These are phyloP conservation scores for Drosophila nr. perissopoda DNA, from an alignment of 2,888 invertebrate genomes.

Conservation along the genomic window DNA sequence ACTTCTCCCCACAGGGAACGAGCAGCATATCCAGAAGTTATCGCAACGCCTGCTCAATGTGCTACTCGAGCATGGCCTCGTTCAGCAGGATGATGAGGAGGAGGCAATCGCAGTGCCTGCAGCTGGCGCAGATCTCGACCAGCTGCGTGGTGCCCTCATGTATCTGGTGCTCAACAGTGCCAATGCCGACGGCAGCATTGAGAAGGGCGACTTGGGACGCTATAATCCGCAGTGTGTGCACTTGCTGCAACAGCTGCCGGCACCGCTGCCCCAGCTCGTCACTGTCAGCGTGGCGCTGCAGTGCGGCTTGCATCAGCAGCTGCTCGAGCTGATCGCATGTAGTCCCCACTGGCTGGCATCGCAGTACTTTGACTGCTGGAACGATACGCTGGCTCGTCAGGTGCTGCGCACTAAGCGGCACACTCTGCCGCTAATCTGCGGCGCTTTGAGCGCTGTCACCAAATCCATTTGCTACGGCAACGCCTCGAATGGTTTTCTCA, in stretches of 20 bases:
- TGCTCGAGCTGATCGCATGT: conserved; percentile 57
- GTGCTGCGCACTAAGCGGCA: not conserved
- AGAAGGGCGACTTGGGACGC: not conserved
- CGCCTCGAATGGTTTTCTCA: not conserved
- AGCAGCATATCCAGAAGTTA: conserved; percentile 28
- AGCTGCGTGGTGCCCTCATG: conserved; percentile 56
- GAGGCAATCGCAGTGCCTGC: not conserved
- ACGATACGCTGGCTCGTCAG: conserved; percentile 25
- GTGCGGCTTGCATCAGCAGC: conserved; percentile 46
- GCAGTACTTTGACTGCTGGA: conserved; percentile 52
- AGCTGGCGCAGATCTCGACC: conserved; percentile 22
- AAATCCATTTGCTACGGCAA: conserved; percentile 26
- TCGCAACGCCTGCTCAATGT: conserved; percentile 21
- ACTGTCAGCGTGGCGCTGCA: conserved; percentile 40
- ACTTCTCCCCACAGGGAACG: conserved; percentile 47
- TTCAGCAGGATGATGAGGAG: conserved; percentile 9
- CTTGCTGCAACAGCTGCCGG: conserved; percentile 46
- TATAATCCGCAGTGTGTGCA: conserved; percentile 50
- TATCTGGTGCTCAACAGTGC: conserved; percentile 47
- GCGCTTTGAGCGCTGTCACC: conserved; percentile 37
- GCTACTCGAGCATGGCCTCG: conserved; percentile 48
- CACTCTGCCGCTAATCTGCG: conserved; percentile 15
- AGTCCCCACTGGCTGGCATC: conserved; percentile 50
- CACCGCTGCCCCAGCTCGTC: conserved; percentile 39
- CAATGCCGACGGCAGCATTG: not conserved